Percentiles rank a stretch among this genome's conserved stretches.
Evolutionary conservation across 2,888 invertebrate species (phyloP).

Genomic region (Clostera curtula): DNA sequence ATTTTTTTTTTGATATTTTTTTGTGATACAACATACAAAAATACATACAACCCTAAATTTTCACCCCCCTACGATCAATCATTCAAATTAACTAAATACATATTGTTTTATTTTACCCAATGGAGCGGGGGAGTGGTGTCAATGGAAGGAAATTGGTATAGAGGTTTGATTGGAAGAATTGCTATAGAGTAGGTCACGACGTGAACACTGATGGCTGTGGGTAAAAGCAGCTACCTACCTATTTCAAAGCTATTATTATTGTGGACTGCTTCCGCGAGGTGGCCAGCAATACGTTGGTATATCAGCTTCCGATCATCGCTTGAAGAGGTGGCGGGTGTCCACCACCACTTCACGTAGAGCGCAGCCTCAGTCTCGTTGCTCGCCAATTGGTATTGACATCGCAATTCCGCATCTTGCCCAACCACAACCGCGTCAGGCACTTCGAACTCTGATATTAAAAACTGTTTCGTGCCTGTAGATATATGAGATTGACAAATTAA

Average conservation of each 20-base stretch:
- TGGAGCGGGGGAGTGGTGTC: too few relatives aligned
- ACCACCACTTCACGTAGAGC: conserved; percentile 57
- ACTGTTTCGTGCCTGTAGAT: conserved; percentile 46
- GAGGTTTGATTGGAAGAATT: too few relatives aligned
- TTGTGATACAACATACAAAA: too few relatives aligned
- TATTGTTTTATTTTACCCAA: too few relatives aligned
- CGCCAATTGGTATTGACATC: conserved; percentile 33
- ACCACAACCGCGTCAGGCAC: conserved; percentile 40
- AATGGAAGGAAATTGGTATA: too few relatives aligned
- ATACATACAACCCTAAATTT: too few relatives aligned
- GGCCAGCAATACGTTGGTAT: conserved; percentile 42
- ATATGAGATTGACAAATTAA: conserved; percentile 1
- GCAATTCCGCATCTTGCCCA: conserved; percentile 38
- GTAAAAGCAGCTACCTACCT: conserved; percentile 25
- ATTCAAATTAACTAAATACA: too few relatives aligned
- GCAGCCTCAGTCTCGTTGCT: conserved; percentile 24
- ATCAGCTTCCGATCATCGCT: conserved; percentile 30
- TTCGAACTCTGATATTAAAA: conserved; percentile 46
- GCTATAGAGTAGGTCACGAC: too few relatives aligned
- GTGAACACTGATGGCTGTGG: too few relatives aligned
- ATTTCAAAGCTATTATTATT: conserved; percentile 25
- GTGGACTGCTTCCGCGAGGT: conserved; percentile 20
- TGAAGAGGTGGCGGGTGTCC: conserved; percentile 31
- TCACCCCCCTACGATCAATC: too few relatives aligned
- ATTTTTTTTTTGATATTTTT: too few relatives aligned